Conservation (phyloP, 2,888 invertebrate species). For the Caenorhabditis sp. region DNA sequence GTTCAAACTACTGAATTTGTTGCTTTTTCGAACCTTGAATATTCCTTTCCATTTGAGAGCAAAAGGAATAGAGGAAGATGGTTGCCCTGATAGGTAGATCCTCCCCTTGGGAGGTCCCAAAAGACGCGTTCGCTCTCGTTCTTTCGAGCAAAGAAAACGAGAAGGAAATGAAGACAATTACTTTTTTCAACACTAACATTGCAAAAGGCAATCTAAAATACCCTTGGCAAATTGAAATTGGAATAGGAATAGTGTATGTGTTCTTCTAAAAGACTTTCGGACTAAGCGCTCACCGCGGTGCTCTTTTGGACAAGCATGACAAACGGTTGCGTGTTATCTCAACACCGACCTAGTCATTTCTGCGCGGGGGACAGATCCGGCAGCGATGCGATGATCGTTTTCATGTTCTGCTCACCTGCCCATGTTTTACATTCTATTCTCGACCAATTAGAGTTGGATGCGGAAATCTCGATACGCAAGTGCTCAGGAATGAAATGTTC, state of each 20-base stretch:
- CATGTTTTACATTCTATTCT: not conserved
- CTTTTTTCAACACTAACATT: constrained; percentile 35
- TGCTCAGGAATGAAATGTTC: constrained; percentile 25
- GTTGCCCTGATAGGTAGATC: constrained; percentile 53
- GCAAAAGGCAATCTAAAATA: constrained; percentile 39
- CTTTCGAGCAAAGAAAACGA: constrained; percentile 9
- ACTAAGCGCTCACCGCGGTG: not conserved
- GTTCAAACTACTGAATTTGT: constrained; percentile 18
- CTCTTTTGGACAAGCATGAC: constrained; percentile 13
- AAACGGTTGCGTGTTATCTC: constrained; percentile 46
- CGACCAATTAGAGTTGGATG: constrained; percentile 33
- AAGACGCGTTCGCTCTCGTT: constrained; percentile 35
- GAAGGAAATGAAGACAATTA: constrained; percentile 42
- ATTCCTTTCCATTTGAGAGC: not conserved
- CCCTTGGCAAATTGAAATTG: constrained; percentile 12
- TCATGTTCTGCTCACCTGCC: not conserved
- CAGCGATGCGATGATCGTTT: not conserved
- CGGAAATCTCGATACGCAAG: no score
- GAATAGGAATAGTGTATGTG: constrained; percentile 18
- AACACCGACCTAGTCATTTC: constrained; percentile 28
- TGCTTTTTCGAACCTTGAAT: constrained; percentile 19
- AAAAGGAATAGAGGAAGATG: constrained; percentile 39
- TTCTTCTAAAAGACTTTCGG: constrained; percentile 13
- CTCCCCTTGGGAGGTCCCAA: constrained; percentile 34
- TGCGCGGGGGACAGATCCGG: not conserved